phyloP scores from a whole-genome alignment of 2,797 vertebrate genomes.

The Fistularia commersonii region DNA sequence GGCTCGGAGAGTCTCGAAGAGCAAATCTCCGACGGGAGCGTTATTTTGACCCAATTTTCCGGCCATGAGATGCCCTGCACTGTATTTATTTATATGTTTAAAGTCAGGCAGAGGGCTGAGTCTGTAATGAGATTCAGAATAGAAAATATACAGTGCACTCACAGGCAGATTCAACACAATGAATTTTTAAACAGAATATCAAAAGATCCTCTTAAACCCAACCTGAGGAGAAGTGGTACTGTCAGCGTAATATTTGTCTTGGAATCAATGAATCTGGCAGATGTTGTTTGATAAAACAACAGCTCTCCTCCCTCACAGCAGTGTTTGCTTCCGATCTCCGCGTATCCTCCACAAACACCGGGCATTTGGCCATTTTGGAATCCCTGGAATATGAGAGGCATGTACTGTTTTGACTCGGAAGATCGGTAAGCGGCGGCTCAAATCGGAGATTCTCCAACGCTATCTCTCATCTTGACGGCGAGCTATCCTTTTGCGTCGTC shows the following conservation, averaged over 20 bases:
- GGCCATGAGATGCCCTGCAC: constrained; percentile 48
- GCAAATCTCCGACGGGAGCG: constrained; percentile 44
- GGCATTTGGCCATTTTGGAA: constrained; percentile 48
- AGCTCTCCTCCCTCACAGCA: constrained; percentile 54
- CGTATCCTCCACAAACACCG: constrained; percentile 51
- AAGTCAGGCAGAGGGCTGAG: constrained; percentile 30
- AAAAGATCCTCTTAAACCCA: constrained; percentile 70
- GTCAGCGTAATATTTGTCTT: constrained; percentile 68
- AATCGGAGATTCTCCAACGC: constrained; percentile 20
- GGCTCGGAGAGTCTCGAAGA: constrained; percentile 28
- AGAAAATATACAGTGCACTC: constrained; percentile 58
- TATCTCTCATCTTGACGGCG: constrained; percentile 3
- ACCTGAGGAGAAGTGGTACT: constrained; percentile 65
- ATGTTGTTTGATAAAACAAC: constrained; percentile 75
- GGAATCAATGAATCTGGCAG: constrained; percentile 64
- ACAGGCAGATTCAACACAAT: constrained; percentile 72
- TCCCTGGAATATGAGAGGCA: constrained; percentile 20
- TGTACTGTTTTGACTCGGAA: constrained; percentile 17
- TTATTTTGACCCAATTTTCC: constrained; percentile 64
- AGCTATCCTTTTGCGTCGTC: constrained; percentile 19
- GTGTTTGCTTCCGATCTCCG: constrained; percentile 47
- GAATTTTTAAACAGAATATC: constrained; percentile 76
- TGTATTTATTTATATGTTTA: constrained; percentile 26
- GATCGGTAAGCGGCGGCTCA: constrained; percentile 14
- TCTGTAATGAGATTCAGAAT: constrained; percentile 62